Base-by-base conservation (phyloP, 2,797 vertebrate genomes). In the Benthosema pterotum region DNA sequence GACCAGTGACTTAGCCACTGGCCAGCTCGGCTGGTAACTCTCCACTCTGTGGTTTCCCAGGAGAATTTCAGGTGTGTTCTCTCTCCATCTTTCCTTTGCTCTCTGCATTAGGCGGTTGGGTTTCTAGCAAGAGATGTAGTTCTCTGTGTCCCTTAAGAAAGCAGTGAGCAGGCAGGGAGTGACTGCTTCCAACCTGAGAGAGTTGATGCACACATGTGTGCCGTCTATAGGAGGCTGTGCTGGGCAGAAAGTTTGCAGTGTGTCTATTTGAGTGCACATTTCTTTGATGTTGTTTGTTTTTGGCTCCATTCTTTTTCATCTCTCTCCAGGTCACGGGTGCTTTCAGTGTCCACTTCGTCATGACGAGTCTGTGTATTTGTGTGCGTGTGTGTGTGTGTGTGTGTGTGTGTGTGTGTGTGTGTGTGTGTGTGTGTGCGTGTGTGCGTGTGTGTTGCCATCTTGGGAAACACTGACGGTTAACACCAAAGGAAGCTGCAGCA, bases 401-500 rank as follows among this genome's bases (percentile, higher is more conserved):
- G 11, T 11, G 48, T 15, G 48, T 2, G 48, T 3, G 61, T 48
- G 16, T 32, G 25, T 45, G 17, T 57, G 78, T 79, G 83, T 80
- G 42, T 61, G 71, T 72, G 65, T 87, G 72, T 82, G 67, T 75
- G 74, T 82, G 7, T 62, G 57, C 72, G 57, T 52, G 17, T 64
- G 47, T 62, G 32, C 66, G 63, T 57, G 55, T 64, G 32, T 66
- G 62, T 83, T 68, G 75, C 79, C 67, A 86, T 86, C 73, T 75
- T 78, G 83, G 87, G 75, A 78, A 86, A 91, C 85, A 88, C 72
- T 83, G 67, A 86, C 72, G 82, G 78, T 83, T 75, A 80, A 71
- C 71, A 76, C 77, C 87, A 82, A 82, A 87, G 80, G 76, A 83
- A 74, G 84, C 77, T 87, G 85, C 79, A 88, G 84, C 82, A 75